A percentile compares a stretch with the other conserved stretches of the same genome.
These are phyloP conservation scores for Tenthredo scrophulariae DNA, from an alignment of 2,888 invertebrate species.

Conservation along the genomic window DNA sequence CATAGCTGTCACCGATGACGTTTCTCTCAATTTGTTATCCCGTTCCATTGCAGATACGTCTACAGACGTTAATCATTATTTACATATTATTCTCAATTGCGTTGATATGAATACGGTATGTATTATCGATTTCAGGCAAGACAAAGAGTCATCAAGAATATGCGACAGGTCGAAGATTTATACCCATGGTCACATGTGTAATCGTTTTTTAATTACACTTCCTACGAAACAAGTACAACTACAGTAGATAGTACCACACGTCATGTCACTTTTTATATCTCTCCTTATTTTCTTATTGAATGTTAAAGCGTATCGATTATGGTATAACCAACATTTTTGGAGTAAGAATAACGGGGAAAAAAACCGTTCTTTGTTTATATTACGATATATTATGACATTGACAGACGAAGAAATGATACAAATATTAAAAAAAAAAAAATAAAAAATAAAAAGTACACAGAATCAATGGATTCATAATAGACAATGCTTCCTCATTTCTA, in stretches of 20 bases:
- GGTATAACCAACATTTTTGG: neutral
- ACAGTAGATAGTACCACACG: neutral
- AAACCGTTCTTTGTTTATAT: neutral
- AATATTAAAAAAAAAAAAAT: neutral
- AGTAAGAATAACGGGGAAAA: neutral
- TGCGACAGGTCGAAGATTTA: neutral
- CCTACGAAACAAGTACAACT: neutral
- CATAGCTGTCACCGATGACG: neutral
- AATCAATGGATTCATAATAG: neutral
- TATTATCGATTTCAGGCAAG: neutral
- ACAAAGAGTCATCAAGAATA: neutral
- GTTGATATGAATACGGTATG: neutral
- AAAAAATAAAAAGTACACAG: neutral
- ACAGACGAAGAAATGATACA: neutral
- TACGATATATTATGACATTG: neutral
- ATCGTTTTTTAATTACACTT: neutral
- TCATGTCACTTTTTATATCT: neutral
- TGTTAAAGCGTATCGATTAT: neutral
- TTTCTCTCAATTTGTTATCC: neutral
- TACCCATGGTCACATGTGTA: neutral
- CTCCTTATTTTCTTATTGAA: neutral
- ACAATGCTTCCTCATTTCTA: neutral
- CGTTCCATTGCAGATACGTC: neutral
- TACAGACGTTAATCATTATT: conserved; percentile 11
- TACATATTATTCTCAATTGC: neutral